Conservation (phyloP, 1,140 invertebrate genomes). For the Ptiloglossa arizonensis region DNA sequence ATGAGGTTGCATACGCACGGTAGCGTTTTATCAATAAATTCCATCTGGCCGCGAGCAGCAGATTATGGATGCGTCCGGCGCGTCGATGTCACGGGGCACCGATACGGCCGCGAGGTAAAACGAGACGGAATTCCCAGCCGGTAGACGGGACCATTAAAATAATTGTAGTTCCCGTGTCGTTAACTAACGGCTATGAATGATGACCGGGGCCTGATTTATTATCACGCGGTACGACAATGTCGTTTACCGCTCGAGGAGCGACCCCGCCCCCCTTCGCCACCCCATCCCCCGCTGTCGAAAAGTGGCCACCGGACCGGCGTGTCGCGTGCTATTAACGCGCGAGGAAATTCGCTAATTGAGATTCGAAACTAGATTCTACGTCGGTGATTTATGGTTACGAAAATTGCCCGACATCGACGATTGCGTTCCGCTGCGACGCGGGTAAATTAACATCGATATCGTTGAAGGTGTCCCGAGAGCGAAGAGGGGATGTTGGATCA, state of each 20-base stretch:
- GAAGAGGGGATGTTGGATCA: no score
- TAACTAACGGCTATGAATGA: conserved; percentile 44
- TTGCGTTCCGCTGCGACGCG: not conserved
- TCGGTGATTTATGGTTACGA: not conserved
- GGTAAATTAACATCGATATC: not conserved
- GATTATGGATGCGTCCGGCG: conserved; percentile 13
- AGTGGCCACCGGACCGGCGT: conserved; percentile 7
- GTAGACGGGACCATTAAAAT: conserved; percentile 42
- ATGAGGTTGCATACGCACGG: not conserved
- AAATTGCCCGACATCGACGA: not conserved
- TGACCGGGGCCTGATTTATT: conserved; percentile 38
- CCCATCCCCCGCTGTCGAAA: not conserved
- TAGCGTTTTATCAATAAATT: conserved; percentile 41
- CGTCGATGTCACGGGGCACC: conserved; percentile 9
- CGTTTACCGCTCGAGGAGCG: conserved; percentile 15
- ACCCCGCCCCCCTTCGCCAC: not conserved
- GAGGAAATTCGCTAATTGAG: conserved; percentile 23
- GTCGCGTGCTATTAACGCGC: conserved; percentile 29
- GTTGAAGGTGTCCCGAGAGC: no score
- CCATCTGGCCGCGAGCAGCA: conserved; percentile 13
- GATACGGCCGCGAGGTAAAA: conserved; percentile 1
- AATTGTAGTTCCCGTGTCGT: conserved; percentile 45
- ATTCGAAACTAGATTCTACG: not conserved
- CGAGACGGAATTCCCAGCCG: conserved; percentile 35
- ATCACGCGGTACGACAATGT: conserved; percentile 23